These are phyloP conservation scores for Ardeotis arabs DNA, from an alignment of 2,113 vertebrate genomes.

Conservation along the genomic window DNA sequence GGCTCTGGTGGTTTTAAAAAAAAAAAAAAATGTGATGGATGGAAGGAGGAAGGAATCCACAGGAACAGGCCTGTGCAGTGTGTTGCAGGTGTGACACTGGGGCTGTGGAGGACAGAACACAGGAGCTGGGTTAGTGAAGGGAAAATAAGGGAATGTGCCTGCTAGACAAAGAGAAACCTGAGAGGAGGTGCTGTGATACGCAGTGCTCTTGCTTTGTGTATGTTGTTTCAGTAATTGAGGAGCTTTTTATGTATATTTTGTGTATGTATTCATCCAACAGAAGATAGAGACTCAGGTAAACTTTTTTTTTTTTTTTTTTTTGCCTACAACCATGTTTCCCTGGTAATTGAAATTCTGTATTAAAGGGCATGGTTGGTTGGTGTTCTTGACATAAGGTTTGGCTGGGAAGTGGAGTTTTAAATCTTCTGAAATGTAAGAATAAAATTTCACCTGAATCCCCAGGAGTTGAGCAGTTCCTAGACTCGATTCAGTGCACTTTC, in stretches of 20 bases:
- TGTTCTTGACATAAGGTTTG: neutral
- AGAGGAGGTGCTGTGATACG: neutral
- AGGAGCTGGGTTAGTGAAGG: neutral
- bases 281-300: neutral
- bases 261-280: neutral
- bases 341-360: neutral
- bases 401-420: neutral
- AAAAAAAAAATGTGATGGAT: neutral
- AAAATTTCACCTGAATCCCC: neutral
- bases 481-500: neutral
- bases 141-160: too few species aligned
- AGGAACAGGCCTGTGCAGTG: neutral
- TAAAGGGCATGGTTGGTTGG: fast-evolving
- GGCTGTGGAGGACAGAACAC: neutral
- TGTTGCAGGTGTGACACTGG: neutral
- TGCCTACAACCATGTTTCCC: fast-evolving
- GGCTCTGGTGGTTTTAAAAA: neutral
- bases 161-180: neutral
- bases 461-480: neutral
- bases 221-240: neutral
- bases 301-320: too few species aligned
- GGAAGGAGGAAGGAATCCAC: neutral
- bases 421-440: neutral
- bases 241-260: neutral
- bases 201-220: neutral